Base-by-base conservation (phyloP, 2,888 invertebrate species). In the Chymomyza amoena region DNA sequence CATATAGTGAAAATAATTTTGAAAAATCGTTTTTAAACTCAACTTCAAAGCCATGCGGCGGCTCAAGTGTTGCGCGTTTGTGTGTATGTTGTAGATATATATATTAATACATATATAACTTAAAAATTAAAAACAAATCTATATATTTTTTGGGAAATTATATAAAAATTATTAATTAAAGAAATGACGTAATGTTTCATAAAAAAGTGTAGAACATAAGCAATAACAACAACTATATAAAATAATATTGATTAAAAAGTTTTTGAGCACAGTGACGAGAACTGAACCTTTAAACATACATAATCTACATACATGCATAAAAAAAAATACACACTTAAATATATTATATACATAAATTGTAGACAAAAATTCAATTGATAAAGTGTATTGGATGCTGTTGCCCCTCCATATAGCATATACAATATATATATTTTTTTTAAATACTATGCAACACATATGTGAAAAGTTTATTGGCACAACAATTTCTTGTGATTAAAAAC, bases 31-130 rank as follows among this genome's bases (percentile, higher is more conserved):
- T 45, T 45, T 45, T 45, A 45, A 54, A 54, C 20, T 61, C 32
- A 16, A 50, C n/a, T 18, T n/a, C 56, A 18, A 25, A 52, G 39
- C 54, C 72, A 84, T 84, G 84, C 76, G 81, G 78, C 87, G 86
- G 73, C 79, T 89, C 61, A 90, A 89, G 87, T 90, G 90, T 80
- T 89, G 90, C 80, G 90, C 91, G 84, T 87, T 91, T 86, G 84
- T 91, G 84, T 91, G 90, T 91, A 91, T 76, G 90, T 90, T 20
- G 57, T 13, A 57, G 7, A 15, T 57, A 57, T 57, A 52, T 61
- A 54, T 57, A 18, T 57, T 76, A 77, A 77, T 57, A 36, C 54
- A 54, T 57, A 32, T 59, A 77, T 77, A 79, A 81, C 77, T 76
- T 87, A 76, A 80, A 83, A 85, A 78, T 72, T 76, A 73, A 75